Percentiles rank a stretch among this genome's conserved stretches.
Evolutionary conservation across 2,888 invertebrate genomes (phyloP).

Genomic region (Acronicta psi): DNA sequence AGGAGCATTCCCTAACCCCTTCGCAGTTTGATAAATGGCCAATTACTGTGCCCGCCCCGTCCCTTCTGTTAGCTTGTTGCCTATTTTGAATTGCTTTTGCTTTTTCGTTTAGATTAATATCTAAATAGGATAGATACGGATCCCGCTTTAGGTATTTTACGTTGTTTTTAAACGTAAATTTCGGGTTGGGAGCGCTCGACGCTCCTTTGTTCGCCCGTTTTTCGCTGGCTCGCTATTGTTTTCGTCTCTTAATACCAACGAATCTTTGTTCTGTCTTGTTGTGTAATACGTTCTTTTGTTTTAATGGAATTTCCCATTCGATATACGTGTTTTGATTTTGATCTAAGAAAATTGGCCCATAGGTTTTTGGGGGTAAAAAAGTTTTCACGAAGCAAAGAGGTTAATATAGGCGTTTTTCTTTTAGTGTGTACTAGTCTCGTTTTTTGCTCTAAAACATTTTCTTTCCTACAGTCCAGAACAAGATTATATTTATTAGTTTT

Average conservation of each 20-base stretch:
- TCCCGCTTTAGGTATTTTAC: slow-evolving; percentile 87
- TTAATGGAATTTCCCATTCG: slow-evolving; percentile 60
- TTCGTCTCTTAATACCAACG: slow-evolving; percentile 64
- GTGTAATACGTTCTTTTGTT: slow-evolving; percentile 71
- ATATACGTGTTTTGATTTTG: slow-evolving; percentile 60
- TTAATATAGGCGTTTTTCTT: background rate
- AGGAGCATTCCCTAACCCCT: slow-evolving; percentile 87
- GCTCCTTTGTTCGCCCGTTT: slow-evolving; percentile 76
- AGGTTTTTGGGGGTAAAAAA: slow-evolving; percentile 32
- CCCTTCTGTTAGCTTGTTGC: slow-evolving; percentile 89
- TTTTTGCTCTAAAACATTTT: too few relatives aligned
- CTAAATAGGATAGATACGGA: slow-evolving; percentile 89
- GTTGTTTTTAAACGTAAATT: slow-evolving; percentile 89
- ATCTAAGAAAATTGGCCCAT: slow-evolving; percentile 58
- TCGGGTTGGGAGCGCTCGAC: slow-evolving; percentile 61
- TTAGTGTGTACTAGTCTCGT: background rate
- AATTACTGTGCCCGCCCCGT: slow-evolving; percentile 87
- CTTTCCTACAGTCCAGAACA: too few relatives aligned
- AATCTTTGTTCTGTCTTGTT: slow-evolving; percentile 73
- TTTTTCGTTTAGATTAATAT: slow-evolving; percentile 90
- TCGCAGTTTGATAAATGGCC: slow-evolving; percentile 90
- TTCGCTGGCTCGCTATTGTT: slow-evolving; percentile 76
- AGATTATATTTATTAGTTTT: too few relatives aligned
- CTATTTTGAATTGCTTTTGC: slow-evolving; percentile 89
- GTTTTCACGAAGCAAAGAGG: slow-evolving; percentile 7